Evolutionary conservation across 2,113 vertebrate genomes (phyloP).

Genomic region (Pimephales promelas): DNA sequence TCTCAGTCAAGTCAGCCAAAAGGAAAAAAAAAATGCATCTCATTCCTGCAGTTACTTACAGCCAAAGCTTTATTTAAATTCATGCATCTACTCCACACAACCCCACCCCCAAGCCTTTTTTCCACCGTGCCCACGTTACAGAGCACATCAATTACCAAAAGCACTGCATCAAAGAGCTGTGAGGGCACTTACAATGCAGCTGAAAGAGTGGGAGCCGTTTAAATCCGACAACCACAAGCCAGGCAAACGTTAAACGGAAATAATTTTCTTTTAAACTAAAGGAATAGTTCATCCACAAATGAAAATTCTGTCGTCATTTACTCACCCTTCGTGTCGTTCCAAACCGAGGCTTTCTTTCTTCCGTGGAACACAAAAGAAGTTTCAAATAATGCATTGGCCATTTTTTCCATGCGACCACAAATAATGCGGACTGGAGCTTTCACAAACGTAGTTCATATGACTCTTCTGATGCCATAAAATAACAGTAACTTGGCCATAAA

Average conservation of each 20-base stretch:
- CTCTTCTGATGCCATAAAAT: background rate
- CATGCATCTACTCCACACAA: conserved; percentile 54
- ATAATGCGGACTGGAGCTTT: background rate
- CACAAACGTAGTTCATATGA: background rate
- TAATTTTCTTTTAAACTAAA: conserved; percentile 34
- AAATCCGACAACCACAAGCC: conserved; percentile 44
- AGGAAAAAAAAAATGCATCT: conserved; percentile 61
- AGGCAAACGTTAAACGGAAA: conserved; percentile 45
- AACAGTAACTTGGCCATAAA: background rate
- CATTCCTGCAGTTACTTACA: conserved; percentile 72
- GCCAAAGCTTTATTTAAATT: conserved; percentile 74
- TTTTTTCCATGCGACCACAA: background rate
- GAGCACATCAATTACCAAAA: conserved; percentile 70
- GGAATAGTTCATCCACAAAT: conserved; percentile 17
- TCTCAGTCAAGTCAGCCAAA: conserved; percentile 69
- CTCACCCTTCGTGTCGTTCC: background rate
- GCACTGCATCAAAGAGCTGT: conserved; percentile 50
- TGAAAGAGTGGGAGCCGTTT: conserved; percentile 39
- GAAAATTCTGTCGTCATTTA: conserved; percentile 27
- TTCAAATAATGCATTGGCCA: background rate
- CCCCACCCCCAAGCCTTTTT: conserved; percentile 35
- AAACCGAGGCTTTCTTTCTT: background rate
- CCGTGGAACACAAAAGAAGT: background rate
- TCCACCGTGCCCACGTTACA: conserved; percentile 65
- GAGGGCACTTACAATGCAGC: conserved; percentile 43